Conservation (phyloP, 2,888 invertebrate genomes). For the Diachrysia chrysitis region DNA sequence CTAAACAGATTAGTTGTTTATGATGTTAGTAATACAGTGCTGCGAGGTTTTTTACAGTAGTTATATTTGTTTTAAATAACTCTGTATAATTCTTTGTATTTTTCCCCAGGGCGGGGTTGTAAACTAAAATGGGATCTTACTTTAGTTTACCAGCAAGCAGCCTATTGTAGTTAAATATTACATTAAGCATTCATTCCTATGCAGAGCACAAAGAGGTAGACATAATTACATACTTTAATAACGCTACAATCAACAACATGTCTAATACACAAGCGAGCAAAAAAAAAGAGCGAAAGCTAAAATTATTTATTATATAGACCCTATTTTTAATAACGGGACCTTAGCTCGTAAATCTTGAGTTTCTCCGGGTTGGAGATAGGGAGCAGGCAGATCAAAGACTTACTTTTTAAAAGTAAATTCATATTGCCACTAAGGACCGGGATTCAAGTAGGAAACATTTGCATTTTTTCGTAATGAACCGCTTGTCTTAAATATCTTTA, state of each 20-base stretch:
- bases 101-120: no score
- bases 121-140: no score
- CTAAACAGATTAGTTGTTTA: no score
- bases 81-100: no score
- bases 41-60: no score
- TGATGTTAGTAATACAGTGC: no score
- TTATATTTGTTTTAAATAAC: no score
- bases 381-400: neutral
- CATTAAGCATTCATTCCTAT: neutral
- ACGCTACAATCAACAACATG: neutral
- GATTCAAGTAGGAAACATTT: neutral
- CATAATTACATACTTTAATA: slow-evolving; percentile 3
- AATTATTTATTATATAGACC: neutral
- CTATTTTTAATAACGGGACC: no score
- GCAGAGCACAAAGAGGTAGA: neutral
- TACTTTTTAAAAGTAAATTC: neutral
- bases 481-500: neutral
- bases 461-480: neutral
- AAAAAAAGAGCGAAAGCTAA: neutral
- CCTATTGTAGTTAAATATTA: neutral
- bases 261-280: neutral
- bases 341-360: neutral
- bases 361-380: no score
- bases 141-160: no score
- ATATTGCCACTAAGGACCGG: neutral